Base-by-base conservation (phyloP, 2,888 invertebrate genomes). In the Sphaeridia pumilis region DNA sequence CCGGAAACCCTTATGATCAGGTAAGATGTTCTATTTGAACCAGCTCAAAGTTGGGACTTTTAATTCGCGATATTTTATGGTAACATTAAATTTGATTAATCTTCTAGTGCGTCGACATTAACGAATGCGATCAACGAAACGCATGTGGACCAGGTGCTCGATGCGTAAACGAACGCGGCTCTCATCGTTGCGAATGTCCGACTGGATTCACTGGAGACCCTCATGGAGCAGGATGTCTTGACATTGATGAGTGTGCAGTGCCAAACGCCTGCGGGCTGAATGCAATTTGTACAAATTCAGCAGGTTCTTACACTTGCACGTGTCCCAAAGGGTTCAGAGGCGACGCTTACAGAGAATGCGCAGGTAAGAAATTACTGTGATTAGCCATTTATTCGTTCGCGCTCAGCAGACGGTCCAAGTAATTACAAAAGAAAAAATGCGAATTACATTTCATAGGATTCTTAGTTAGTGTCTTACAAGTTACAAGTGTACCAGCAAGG, bases 261-360 rank as follows among this genome's bases (percentile, higher is more conserved):
- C 77, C 80, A 62, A 76, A 78, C 53, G 78, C 82, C 36, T 90
- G 90, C 69, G 89, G 89, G 49, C 76, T 82, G 58, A 80, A 81
- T 64, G 87, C 89, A 4, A 73, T 80, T 49, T 90, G 90, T 69
- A 78, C 80, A 57, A 88, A 89, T 70, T 73, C 81, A 48, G 80
- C 82, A 54, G 88, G 87, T 61, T 81, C 80, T 65, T 87, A 81
- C 71, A 79, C 80, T 63, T 90, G 90, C 71, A 69, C 80, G 43
- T 90, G 90, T 70, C 87, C 87, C 48, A 80, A 82, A 66, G 89
- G 89, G 66, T 87, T 80, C 71, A 76, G 79, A 62, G 88, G 88
- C 64, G 82, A 89, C 71, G 84, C 88, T 21, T 76, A 80, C 69
- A 72, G 76, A 48, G 54, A 78, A 64, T 88, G 87, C 71, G 76